Base-by-base conservation (phyloP, 2,113 vertebrate species). In the Haplochromis vanheusdeni region DNA sequence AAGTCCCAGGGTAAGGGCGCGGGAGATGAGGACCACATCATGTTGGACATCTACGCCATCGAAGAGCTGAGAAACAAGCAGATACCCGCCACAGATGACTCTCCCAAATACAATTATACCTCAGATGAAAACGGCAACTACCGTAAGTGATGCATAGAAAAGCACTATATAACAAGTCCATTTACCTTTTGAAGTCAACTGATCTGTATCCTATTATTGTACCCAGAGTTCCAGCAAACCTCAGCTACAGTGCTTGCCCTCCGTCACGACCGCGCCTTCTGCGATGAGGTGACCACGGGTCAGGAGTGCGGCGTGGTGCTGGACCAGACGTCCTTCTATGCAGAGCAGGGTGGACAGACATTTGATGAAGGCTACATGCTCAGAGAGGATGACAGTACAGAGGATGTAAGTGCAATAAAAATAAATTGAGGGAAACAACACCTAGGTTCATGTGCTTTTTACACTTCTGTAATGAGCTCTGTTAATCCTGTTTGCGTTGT, bases 1-100 rank as follows among this genome's bases (percentile, higher is more conserved):
- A 99, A 98, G 94, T 99, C 99, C 62, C 99, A 99, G 90, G 98
- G 98, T 56, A 99, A 97, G 42, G 99, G 98, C 5, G 95, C 97
- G 0, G 98, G 97, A 6, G 98, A 96, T 1, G 97, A 95, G 86
- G 98, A 99, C 65, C 97, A 97, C 88, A 97, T 99, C 90, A 99
- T 99, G 98, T 90, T 99, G 95, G 99, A 99, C 94, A 99, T 99
- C 80, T 99, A 99, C 1, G 98, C 98, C 68, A 99, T 99, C 0
- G 99, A 99, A 81, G 98, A 99, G 85, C 97, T 99, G 23, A 96
- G 98, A 65, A 97, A 96, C 86, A 97, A 56, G 82, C 96, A 96
- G 1, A 83, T 97, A 11, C 94, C 97, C 5, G 94, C 96, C 52
- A 99, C 99, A 0, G 97, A 99, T 0, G 98, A 99, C 83, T 96